Conservation (phyloP, 2,888 invertebrate genomes). For the Odiellus spinosus region DNA sequence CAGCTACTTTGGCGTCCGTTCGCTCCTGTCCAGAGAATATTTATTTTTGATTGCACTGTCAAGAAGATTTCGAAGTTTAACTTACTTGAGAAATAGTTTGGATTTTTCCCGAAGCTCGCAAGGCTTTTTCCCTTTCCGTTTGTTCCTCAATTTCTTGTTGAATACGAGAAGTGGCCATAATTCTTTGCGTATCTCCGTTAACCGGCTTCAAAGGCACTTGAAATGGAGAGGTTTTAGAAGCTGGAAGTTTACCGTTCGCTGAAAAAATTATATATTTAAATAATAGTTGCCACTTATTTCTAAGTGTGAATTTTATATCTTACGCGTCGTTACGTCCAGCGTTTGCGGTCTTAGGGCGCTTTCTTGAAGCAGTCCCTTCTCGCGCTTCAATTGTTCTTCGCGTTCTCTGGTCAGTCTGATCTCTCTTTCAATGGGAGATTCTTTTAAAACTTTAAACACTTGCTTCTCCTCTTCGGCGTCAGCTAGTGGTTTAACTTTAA, state of each 20-base stretch:
- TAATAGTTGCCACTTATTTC: too few relatives aligned
- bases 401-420: constrained; percentile 36
- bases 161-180: constrained; percentile 42
- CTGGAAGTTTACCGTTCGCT: too few relatives aligned
- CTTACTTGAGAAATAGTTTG: constrained; percentile 40
- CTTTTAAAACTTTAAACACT: constrained; percentile 8
- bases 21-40: background rate
- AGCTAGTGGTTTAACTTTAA: constrained; percentile 1
- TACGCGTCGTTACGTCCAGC: too few relatives aligned
- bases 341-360: background rate
- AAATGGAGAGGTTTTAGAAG: background rate
- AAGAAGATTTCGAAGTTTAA: background rate
- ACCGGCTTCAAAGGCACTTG: constrained; percentile 9
- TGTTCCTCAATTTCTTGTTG: constrained; percentile 79
- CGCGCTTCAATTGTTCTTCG: constrained; percentile 31
- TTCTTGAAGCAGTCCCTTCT: constrained; percentile 8
- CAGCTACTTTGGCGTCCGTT: background rate
- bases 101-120: constrained; percentile 45
- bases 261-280: too few relatives aligned
- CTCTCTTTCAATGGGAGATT: constrained; percentile 39
- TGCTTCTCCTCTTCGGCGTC: constrained; percentile 9
- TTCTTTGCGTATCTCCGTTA: constrained; percentile 8
- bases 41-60: constrained; percentile 18
- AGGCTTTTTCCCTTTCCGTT: constrained; percentile 63
- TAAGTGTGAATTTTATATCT: too few relatives aligned